Conservation (phyloP, 2,888 invertebrate genomes). For the Eudemis profundana region DNA sequence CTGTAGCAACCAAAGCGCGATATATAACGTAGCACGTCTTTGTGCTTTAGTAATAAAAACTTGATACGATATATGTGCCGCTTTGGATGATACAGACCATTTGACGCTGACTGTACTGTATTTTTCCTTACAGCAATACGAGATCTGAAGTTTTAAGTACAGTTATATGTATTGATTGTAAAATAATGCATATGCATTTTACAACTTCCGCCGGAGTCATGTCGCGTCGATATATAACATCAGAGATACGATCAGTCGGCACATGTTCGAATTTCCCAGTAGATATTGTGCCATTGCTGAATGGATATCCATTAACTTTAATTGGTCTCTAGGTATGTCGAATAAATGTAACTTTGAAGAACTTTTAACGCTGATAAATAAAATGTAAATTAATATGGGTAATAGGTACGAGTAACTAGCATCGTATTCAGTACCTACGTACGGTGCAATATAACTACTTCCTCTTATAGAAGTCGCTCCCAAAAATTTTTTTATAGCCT, state of each 20-base stretch:
- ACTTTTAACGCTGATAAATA: not conserved
- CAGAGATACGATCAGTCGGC: not conserved
- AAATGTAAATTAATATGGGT: no score
- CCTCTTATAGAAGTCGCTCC: not conserved
- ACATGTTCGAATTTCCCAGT: not conserved
- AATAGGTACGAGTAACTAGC: not conserved
- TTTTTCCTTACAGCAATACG: no score
- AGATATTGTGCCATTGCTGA: no score
- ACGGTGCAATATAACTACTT: not conserved
- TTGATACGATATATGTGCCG: no score
- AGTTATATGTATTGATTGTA: not conserved
- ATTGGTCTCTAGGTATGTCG: constrained; percentile 3
- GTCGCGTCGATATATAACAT: not conserved
- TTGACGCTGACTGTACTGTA: no score
- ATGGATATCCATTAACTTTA: constrained; percentile 1
- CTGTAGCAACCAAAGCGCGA: no score
- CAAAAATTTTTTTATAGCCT: no score
- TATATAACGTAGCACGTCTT: no score
- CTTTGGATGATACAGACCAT: no score
- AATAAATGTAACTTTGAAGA: not conserved
- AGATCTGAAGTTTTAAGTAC: no score
- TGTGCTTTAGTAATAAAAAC: no score
- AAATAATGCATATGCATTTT: constrained; percentile 3
- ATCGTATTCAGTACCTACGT: not conserved
- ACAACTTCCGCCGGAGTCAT: not conserved